Evolutionary conservation across 2,888 invertebrate species (phyloP).

Genomic region (Nematopogon swammerdamellus): DNA sequence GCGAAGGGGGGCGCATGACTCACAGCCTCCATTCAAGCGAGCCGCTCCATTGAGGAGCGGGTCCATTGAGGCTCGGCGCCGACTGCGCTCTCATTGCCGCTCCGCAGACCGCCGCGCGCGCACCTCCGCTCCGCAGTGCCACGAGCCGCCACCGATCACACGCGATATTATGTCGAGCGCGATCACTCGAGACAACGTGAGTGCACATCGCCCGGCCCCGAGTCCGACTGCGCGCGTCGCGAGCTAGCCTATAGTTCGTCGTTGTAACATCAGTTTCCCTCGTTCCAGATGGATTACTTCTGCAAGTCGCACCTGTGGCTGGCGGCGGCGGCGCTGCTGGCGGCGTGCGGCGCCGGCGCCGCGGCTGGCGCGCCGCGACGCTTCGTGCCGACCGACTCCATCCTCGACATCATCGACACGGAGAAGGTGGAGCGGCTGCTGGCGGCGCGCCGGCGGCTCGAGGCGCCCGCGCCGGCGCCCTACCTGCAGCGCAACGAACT

Average conservation of each 20-base stretch:
- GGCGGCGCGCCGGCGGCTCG: slow-evolving; percentile 44
- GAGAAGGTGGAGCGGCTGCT: slow-evolving; percentile 56
- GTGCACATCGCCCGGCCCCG: slow-evolving; percentile 20
- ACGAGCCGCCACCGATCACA: slow-evolving; percentile 41
- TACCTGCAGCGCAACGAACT: slow-evolving; percentile 56
- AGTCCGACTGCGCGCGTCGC: background rate
- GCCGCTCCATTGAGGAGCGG: slow-evolving; percentile 34
- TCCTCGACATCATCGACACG: slow-evolving; percentile 60
- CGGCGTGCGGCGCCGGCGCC: slow-evolving; percentile 33
- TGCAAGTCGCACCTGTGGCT: slow-evolving; percentile 40
- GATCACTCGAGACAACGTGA: slow-evolving; percentile 42
- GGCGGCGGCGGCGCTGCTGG: slow-evolving; percentile 34
- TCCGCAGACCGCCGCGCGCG: slow-evolving; percentile 52
- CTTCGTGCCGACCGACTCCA: slow-evolving; percentile 51
- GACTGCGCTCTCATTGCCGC: slow-evolving; percentile 41
- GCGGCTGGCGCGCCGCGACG: slow-evolving; percentile 38
- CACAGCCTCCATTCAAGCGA: slow-evolving; percentile 15
- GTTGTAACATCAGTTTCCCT: slow-evolving; percentile 6
- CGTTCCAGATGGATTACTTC: slow-evolving; percentile 45
- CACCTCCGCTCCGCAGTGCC: slow-evolving; percentile 36
- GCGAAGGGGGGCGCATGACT: slow-evolving; percentile 41
- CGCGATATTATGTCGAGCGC: slow-evolving; percentile 35
- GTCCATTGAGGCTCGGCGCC: slow-evolving; percentile 50
- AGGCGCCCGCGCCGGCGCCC: slow-evolving; percentile 36
- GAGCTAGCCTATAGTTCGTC: too few species aligned